Conservation (phyloP, 2,888 invertebrate genomes). For the Adineta ricciae region DNA sequence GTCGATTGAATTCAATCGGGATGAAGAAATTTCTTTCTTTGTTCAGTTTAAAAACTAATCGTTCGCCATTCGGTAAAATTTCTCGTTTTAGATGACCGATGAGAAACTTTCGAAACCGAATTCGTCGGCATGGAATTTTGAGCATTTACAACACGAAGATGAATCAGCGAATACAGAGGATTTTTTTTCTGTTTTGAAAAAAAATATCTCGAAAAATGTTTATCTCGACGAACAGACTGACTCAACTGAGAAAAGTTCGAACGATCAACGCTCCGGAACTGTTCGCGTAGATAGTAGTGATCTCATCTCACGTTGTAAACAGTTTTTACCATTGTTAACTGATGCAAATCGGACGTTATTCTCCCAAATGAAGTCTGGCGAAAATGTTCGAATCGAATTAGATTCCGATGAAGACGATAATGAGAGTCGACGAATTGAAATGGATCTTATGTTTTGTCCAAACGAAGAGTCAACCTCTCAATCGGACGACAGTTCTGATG, state of each 20-base stretch:
- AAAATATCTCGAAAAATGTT: neutral
- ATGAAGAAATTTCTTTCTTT: neutral
- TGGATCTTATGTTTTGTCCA: slow-evolving; percentile 20
- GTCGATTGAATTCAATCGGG: neutral
- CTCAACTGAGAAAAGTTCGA: neutral
- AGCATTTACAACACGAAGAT: neutral
- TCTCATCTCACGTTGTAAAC: slow-evolving; percentile 2
- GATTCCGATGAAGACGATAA: neutral
- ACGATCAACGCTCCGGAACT: neutral
- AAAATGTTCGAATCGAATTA: slow-evolving; percentile 16
- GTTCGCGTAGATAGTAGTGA: neutral
- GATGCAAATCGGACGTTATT: neutral
- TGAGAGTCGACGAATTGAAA: neutral
- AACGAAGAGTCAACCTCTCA: neutral
- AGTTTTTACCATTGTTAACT: slow-evolving; percentile 1
- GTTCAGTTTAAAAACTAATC: neutral
- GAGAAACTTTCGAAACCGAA: neutral
- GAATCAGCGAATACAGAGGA: neutral
- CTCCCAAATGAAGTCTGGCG: neutral
- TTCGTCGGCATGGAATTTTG: neutral
- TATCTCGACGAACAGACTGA: neutral
- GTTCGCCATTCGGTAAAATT: neutral
- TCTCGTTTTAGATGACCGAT: neutral
- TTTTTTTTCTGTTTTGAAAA: neutral
- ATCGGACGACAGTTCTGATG: neutral